Percentiles rank a stretch among this genome's conserved stretches.
Evolutionary conservation across 1,140 invertebrate genomes (phyloP).

Genomic region (Drosophila ambigua): DNA sequence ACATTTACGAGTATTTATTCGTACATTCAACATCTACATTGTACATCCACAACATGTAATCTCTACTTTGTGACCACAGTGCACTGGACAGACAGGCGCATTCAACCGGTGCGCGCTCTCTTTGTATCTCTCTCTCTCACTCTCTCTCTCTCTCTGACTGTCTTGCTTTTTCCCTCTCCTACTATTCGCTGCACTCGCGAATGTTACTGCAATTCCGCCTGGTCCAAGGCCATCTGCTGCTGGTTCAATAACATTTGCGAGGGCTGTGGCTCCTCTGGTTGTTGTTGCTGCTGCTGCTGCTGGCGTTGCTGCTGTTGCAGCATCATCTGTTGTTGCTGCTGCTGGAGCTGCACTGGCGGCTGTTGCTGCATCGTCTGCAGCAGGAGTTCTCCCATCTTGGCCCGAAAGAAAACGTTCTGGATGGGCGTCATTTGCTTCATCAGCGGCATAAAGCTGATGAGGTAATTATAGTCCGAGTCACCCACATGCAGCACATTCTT

Average conservation of each 20-base stretch:
- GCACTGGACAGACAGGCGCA: conserved; percentile 23
- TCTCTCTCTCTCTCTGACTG: conserved; percentile 18
- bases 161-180: conserved; percentile 30
- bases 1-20: too few relatives aligned
- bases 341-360: conserved; percentile 23
- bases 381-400: conserved; percentile 75
- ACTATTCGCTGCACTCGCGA: conserved; percentile 13
- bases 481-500: conserved; percentile 71
- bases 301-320: conserved; percentile 24
- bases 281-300: conserved; percentile 24
- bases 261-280: conserved; percentile 35
- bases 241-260: conserved; percentile 74
- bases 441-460: conserved; percentile 75
- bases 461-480: conserved; percentile 79
- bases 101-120: conserved; percentile 35
- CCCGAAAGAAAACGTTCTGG: conserved; percentile 75
- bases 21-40: background rate
- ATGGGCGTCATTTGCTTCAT: conserved; percentile 79
- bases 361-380: conserved; percentile 74
- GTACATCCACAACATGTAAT: background rate
- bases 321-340: conserved; percentile 25
- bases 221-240: conserved; percentile 77
- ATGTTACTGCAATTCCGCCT: conserved; percentile 65
- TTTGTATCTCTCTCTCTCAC: conserved; percentile 13
- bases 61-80: conserved; percentile 42